Evolutionary conservation across 2,797 vertebrate species (phyloP).

Genomic region (Lepidocolaptes lacrymiger): DNA sequence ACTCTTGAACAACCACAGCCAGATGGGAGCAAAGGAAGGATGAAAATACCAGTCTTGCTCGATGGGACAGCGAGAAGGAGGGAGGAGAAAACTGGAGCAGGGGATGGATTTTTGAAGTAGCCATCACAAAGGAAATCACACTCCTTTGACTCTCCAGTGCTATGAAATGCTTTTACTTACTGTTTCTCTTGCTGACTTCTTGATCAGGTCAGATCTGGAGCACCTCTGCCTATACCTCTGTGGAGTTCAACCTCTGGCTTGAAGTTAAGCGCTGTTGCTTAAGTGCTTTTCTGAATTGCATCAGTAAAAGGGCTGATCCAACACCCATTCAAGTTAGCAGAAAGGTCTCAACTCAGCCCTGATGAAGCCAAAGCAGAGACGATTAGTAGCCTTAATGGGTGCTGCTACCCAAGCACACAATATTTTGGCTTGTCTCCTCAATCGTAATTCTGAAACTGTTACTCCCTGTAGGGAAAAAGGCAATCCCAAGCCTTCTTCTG

Average conservation of each 20-base stretch:
- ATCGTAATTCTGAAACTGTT: neutral
- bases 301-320: neutral
- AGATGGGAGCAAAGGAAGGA: neutral
- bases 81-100: neutral
- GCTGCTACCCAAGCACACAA: neutral
- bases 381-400: neutral
- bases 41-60: neutral
- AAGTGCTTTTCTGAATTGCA: neutral
- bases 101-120: neutral
- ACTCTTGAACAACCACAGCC: accelerated
- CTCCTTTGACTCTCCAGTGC: neutral
- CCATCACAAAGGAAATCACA: neutral
- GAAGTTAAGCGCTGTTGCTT: neutral
- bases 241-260: neutral
- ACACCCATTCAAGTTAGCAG: neutral
- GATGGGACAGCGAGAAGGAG: neutral
- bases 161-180: neutral
- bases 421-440: neutral
- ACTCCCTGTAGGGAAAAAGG: neutral
- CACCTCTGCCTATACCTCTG: neutral
- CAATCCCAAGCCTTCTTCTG: neutral
- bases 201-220: neutral
- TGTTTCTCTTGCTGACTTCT: neutral
- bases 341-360: neutral
- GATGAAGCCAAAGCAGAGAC: neutral